Evolutionary conservation across 2,888 invertebrate genomes (phyloP).

Genomic region (Panzeria rudis): DNA sequence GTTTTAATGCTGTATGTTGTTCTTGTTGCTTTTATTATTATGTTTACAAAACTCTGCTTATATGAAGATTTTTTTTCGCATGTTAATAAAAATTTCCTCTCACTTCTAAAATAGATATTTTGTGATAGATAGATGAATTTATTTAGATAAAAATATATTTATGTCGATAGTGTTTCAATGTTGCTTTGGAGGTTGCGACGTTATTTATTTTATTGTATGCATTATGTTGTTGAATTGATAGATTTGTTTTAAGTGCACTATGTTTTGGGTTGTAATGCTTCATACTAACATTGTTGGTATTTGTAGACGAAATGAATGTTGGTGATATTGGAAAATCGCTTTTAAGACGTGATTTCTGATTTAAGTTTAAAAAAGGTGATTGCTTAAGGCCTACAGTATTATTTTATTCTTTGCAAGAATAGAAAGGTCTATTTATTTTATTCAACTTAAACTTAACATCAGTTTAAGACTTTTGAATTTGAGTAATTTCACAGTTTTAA

Average conservation of each 20-base stretch:
- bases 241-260: conserved; percentile 45
- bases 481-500: not conserved
- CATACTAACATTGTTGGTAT: conserved; percentile 37
- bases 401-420: not conserved
- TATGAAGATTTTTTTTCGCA: conserved; percentile 48
- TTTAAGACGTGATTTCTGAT: conserved; percentile 44
- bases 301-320: conserved; percentile 39
- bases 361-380: conserved; percentile 32
- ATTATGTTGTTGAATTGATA: conserved; percentile 51
- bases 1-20: conserved; percentile 46
- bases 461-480: not conserved
- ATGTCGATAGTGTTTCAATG: conserved; percentile 56
- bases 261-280: conserved; percentile 23
- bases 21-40: conserved; percentile 40
- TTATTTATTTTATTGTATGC: conserved; percentile 12
- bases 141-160: conserved; percentile 50
- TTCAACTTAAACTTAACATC: not conserved
- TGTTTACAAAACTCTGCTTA: conserved; percentile 52
- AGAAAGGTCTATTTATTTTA: conserved; percentile 10
- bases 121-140: conserved; percentile 50
- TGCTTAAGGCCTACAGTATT: conserved; percentile 4
- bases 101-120: conserved; percentile 66
- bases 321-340: conserved; percentile 49
- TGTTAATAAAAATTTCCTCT: conserved; percentile 70
- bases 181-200: conserved; percentile 48